Evolutionary conservation across 2,888 invertebrate species (phyloP), one percentile per base, ranked within the genome.

Genomic region (Drosophila sordidula): DNA sequence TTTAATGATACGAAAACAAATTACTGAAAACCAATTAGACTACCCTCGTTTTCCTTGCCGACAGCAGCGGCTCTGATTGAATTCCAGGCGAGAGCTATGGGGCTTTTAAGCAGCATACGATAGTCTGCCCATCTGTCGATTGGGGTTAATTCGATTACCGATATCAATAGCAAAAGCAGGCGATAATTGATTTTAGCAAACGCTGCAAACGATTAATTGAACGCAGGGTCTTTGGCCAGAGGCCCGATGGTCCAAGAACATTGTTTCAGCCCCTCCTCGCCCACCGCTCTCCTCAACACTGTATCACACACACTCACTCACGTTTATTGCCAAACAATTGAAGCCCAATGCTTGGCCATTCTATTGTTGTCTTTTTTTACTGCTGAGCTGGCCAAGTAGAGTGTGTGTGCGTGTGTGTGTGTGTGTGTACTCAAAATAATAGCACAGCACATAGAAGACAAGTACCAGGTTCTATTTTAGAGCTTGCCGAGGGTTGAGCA

Each of bases 391-490:
- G 68, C 59, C 76, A 72, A 70, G 80, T 80, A 52, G 29, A 0
- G 49, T 42, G 16, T 59, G 45, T 34, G 32, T 52, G 44, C 45
- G 49, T 49, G 26, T 58, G 70, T 39, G 56, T 39, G 56, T 39
- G 32, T 47, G 25, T 78, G 71, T 78, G 74, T 78, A 82, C 83
- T 87, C 77, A 82, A 80, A 85, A 87, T 85, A 85, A 85, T 85
- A 75, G 86, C 75, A 65, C 22, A 75, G 74, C 63, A 57, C 50
- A 75, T 67, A 80, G 39, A 73, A 77, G 74, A 78, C 78, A 77
- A 77, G 70, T 45, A 38, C 36, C 46, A 38, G 64, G 55, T 41
- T 50, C 49, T 44, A 32, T 39, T 52, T 41, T 42, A 18, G 55
- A 49, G 39, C 41, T 1, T 11, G 6, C 16, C 45, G n/a, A 22